phyloP scores from a whole-genome alignment of 2,888 invertebrate genomes.

The Hipparchia sbordonii region DNA sequence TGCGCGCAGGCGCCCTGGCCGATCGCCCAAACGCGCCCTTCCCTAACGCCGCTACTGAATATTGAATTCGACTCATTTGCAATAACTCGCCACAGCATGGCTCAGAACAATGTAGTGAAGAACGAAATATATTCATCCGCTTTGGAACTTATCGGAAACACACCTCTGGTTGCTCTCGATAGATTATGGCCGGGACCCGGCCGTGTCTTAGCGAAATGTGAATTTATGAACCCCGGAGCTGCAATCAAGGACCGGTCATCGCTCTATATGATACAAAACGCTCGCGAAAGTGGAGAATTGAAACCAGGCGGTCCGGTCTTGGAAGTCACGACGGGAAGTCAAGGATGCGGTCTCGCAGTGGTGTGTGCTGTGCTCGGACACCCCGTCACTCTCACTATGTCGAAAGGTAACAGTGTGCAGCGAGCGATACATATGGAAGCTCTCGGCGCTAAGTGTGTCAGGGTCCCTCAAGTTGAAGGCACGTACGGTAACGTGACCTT shows the following conservation, averaged over 20 bases:
- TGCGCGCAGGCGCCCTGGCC: too few relatives aligned
- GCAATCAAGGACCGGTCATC: slow-evolving; percentile 75
- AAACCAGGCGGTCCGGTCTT: slow-evolving; percentile 65
- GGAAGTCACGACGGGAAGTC: slow-evolving; percentile 75
- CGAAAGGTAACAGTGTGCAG: slow-evolving; percentile 72
- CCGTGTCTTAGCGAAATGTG: slow-evolving; percentile 73
- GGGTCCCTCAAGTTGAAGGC: slow-evolving; percentile 74
- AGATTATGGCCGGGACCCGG: slow-evolving; percentile 71
- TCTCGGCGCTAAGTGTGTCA: slow-evolving; percentile 68
- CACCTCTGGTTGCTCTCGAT: slow-evolving; percentile 74
- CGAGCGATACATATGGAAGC: slow-evolving; percentile 77
- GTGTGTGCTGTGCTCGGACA: slow-evolving; percentile 73
- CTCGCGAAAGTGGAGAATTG: slow-evolving; percentile 58
- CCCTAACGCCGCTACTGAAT: not conserved
- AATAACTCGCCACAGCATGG: slow-evolving; percentile 31
- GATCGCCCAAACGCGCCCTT: too few relatives aligned
- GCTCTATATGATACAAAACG: slow-evolving; percentile 65
- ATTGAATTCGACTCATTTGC: slow-evolving; percentile 24
- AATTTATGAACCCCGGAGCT: slow-evolving; percentile 77
- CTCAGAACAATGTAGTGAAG: slow-evolving; percentile 44
- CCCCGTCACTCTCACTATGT: slow-evolving; percentile 73
- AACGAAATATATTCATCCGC: slow-evolving; percentile 73
- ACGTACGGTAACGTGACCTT: slow-evolving; percentile 72
- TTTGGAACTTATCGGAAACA: slow-evolving; percentile 73
- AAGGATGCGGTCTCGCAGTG: slow-evolving; percentile 74